A percentile compares a stretch with the other conserved stretches of the same genome.
phyloP scores from a whole-genome alignment of 2,113 vertebrate species.

The Gymnogyps californianus region DNA sequence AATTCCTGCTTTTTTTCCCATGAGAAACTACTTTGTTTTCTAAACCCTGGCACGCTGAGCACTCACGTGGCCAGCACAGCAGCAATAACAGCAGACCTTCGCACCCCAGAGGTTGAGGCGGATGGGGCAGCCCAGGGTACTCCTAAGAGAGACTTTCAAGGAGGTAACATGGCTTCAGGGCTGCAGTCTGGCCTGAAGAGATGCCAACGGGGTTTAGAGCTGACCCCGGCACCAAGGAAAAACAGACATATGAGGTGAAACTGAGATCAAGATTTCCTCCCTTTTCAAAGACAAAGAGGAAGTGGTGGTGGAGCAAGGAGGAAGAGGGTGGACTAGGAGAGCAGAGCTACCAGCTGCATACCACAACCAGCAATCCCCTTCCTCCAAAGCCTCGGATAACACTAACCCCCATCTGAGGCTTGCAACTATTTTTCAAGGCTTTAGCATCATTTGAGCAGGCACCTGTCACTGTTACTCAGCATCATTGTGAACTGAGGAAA shows the following conservation, averaged over 20 bases:
- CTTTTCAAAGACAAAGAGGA: not conserved
- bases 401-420: not conserved
- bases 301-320: not conserved
- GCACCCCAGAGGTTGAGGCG: fast-evolving
- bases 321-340: not conserved
- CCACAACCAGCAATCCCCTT: not conserved
- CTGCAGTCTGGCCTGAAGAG: not conserved
- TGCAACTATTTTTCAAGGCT: not conserved
- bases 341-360: not conserved
- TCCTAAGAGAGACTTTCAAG: not conserved
- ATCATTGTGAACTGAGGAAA: not conserved
- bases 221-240: not conserved
- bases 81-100: not conserved
- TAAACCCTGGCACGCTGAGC: not conserved
- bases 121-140: not conserved
- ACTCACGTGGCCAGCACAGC: not conserved
- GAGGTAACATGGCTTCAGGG: not conserved
- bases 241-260: not conserved
- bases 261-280: not conserved
- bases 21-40: not conserved
- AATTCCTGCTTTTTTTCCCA: not conserved
- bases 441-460: constrained; percentile 32
- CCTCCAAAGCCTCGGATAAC: not conserved
- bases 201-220: not conserved
- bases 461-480: constrained; percentile 50